Conservation (phyloP, 1,140 invertebrate genomes). For the Drosophila pectinifera region DNA sequence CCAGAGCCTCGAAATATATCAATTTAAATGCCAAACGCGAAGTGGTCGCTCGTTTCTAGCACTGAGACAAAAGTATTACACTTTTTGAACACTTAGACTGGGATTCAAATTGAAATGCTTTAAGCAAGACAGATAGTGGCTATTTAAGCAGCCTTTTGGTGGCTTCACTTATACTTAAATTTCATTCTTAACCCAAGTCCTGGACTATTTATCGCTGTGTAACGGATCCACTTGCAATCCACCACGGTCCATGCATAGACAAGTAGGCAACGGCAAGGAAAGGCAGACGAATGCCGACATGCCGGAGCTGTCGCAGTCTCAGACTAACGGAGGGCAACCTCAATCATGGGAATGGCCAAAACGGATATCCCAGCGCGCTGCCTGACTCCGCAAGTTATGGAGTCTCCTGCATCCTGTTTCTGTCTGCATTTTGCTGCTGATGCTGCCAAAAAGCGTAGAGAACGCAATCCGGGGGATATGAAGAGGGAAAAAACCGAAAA, state of each 20-base stretch:
- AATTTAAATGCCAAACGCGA: slow-evolving; percentile 73
- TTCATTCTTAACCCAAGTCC: too few relatives aligned
- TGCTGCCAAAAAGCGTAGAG: slow-evolving; percentile 43
- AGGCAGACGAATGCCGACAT: slow-evolving; percentile 50
- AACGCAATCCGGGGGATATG: slow-evolving; percentile 18
- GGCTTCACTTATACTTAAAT: too few relatives aligned
- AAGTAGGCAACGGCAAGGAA: slow-evolving; percentile 50
- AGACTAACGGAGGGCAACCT: slow-evolving; percentile 29
- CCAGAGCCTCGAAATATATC: slow-evolving; percentile 54
- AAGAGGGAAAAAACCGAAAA: slow-evolving; percentile 3
- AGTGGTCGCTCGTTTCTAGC: background rate
- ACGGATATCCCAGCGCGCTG: slow-evolving; percentile 60
- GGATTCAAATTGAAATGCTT: too few relatives aligned
- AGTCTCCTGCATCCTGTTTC: slow-evolving; percentile 49
- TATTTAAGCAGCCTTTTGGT: too few relatives aligned
- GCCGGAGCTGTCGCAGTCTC: slow-evolving; percentile 17
- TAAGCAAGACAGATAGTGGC: too few relatives aligned
- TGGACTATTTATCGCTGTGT: slow-evolving; percentile 4
- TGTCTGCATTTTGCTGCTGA: slow-evolving; percentile 61
- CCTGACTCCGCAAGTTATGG: slow-evolving; percentile 44
- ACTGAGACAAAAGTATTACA: slow-evolving; percentile 10
- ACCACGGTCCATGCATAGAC: slow-evolving; percentile 60
- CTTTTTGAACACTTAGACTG: background rate
- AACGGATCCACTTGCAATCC: slow-evolving; percentile 18
- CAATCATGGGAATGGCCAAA: slow-evolving; percentile 61